Base-by-base conservation (phyloP, 92 coral and sea anemone genomes). In the Desmophyllum pertusum region DNA sequence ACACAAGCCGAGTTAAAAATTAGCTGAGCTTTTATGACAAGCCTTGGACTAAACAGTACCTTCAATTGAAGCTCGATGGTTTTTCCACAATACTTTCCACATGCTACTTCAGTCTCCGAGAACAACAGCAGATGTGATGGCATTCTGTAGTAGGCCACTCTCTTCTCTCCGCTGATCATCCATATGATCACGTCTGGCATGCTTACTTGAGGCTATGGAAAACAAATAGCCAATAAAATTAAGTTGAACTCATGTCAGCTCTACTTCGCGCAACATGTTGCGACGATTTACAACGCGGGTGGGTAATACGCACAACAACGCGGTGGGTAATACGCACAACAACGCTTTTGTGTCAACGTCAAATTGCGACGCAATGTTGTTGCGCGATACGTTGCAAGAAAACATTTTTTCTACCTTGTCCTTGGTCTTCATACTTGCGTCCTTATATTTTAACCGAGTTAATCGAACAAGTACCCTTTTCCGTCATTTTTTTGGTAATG, bases 131-230 rank as follows among this genome's bases (percentile, higher is more conserved):
- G 86, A 53, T 94, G 85, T 23, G 99, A 91, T 8, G 99, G 99
- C 70, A 97, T 88, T 48, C 99, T 90, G 94, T 91, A 87, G 78
- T 97, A 97, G 15, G 99, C 99, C 25, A 97, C 89, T 62, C 99
- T 90, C 43, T 95, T 91, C 8, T 91, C 84, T 8, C 99, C 99
- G 82, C 98, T 90, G 72, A 94, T 92, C 99, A 94, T 97, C 98
- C 99, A 97, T 25, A 97, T 81, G 25, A 96, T 89, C 70, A 96
- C 97, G 75, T 96, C 99, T 2, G 99, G 99, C 91, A 96, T 92
- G 59, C 97, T 86, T 71, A 92, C 88, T 76, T 96, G 99, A 36
- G 99, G 99, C 99, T 96, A 82, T 1, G 21, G 41, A 10, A 4
- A 59, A 66, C 18, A 33, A 23, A 10, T 21, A 29, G 23, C 1